Evolutionary conservation across 2,113 vertebrate genomes (phyloP), one percentile per base, ranked within the genome.

Genomic region (Lepus timidus): DNA sequence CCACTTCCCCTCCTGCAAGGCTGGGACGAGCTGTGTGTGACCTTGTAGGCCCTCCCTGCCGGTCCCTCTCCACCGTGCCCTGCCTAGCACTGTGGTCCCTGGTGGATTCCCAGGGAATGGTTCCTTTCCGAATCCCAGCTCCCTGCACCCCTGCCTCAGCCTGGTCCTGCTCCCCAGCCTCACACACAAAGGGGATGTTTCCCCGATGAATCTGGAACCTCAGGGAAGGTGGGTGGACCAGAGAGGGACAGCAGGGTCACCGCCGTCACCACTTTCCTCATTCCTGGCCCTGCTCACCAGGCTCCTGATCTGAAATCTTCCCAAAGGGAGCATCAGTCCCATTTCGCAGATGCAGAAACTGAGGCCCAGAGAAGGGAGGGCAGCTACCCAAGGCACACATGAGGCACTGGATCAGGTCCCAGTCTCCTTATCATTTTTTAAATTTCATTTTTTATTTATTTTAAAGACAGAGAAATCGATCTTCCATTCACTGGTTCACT

Each of bases 1-100:
- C 90, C 79, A 95, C 83, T 93, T 94, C 82, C 91, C 49, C 49
- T 86, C 73, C 64, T 0, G 0, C 61, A 74, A 83, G 67, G 52
- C 90, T 64, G 67, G 91, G 73, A 62, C 22, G 73, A 55, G 82
- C 4, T 51, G 87, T 33, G 73, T 19, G 55, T 14, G 19, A 17
- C 39, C 29, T 33, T 27, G 31, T 16, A 74, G 88, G 51, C 36
- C 51, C 36, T 78, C 5, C 0, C 16, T 14, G 8, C 20, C 67
- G 36, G 36, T 36, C 36, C 36, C 36, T 36, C n/a, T 25, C 74
- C 27, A 13, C 17, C 52, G 44, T 1, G 11, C 52, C 12, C 36
- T 44, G 67, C 29, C 20, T 36, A 20, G 55, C 67, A 82, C 13
- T 44, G 64, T 4, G 1, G 73, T 39, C 68, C 11, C 61, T 71